These are phyloP conservation scores for Pygmarrhopalites habei DNA, from an alignment of 1,140 invertebrate species.

Conservation along the genomic window DNA sequence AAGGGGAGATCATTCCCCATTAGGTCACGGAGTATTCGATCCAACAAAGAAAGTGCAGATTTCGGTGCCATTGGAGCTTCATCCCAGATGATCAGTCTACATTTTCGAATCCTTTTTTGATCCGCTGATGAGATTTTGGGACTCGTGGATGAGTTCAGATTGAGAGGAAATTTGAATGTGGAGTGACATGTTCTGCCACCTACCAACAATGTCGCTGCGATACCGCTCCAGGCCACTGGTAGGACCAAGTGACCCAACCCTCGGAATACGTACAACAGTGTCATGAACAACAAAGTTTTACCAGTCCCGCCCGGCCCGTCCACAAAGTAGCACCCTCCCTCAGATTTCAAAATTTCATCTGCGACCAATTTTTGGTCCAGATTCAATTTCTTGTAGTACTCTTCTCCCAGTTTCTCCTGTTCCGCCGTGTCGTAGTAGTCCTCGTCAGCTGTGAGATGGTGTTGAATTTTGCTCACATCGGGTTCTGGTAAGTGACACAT, in stretches of 20 bases:
- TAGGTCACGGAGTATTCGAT: too few species aligned
- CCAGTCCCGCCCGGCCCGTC: background rate
- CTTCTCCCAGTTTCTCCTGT: background rate
- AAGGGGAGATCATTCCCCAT: too few species aligned
- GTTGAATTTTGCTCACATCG: background rate
- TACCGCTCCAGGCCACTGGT: slow-evolving; percentile 38
- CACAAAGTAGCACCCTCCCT: too few species aligned
- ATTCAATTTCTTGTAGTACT: background rate
- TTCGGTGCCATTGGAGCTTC: too few species aligned
- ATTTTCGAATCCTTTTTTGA: too few species aligned
- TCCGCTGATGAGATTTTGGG: too few species aligned
- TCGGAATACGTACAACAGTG: background rate
- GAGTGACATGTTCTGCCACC: slow-evolving; percentile 37
- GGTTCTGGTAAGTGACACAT: slow-evolving; percentile 1
- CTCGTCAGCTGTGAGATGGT: background rate
- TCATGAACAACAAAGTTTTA: background rate
- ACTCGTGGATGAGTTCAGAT: too few species aligned
- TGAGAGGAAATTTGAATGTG: too few species aligned
- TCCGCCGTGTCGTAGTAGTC: background rate
- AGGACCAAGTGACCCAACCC: slow-evolving; percentile 19
- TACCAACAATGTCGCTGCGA: slow-evolving; percentile 39
- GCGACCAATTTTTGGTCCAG: too few species aligned
- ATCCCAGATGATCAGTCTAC: too few species aligned
- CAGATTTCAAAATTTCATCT: too few species aligned
- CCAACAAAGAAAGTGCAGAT: too few species aligned